Conservation (phyloP, 2,888 invertebrate species). For the Cephus rjabovi region DNA sequence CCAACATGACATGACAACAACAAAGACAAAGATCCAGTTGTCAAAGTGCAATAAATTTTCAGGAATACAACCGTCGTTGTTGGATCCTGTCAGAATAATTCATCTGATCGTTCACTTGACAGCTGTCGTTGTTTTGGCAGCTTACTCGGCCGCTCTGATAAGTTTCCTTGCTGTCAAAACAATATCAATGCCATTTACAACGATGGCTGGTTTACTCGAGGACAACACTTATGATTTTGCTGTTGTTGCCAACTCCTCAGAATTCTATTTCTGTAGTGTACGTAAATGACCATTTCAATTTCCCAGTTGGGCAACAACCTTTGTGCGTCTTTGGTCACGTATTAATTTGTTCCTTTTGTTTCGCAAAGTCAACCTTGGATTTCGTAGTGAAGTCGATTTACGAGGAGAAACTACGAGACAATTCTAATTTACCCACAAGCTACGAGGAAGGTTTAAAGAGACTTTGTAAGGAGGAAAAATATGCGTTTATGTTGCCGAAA, state of each 20-base stretch:
- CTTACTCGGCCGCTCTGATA: constrained; percentile 61
- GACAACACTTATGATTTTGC: constrained; percentile 59
- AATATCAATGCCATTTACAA: constrained; percentile 60
- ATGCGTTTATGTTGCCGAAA: constrained; percentile 60
- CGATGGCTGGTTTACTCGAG: constrained; percentile 57
- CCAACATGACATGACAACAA: no score
- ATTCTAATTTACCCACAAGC: constrained; percentile 46
- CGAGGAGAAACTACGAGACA: constrained; percentile 15
- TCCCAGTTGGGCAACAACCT: no score
- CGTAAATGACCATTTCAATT: no score
- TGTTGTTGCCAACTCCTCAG: constrained; percentile 54
- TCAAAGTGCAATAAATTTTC: neutral
- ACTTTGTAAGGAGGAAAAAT: constrained; percentile 53
- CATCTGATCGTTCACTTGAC: constrained; percentile 56
- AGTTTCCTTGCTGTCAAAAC: constrained; percentile 59
- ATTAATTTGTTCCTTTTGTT: constrained; percentile 1
- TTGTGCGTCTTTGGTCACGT: neutral
- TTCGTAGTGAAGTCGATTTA: constrained; percentile 35
- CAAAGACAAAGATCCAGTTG: no score
- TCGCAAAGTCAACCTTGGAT: constrained; percentile 41
- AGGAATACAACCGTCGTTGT: constrained; percentile 45
- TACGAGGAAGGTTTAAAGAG: constrained; percentile 54
- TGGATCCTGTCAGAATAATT: constrained; percentile 54
- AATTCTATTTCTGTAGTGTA: constrained; percentile 48
- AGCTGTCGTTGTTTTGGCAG: constrained; percentile 57